A percentile compares a stretch with the other conserved stretches of the same genome.
Conservation (phyloP, 1,140 invertebrate genomes). For the Drosophila kikkawai region DNA sequence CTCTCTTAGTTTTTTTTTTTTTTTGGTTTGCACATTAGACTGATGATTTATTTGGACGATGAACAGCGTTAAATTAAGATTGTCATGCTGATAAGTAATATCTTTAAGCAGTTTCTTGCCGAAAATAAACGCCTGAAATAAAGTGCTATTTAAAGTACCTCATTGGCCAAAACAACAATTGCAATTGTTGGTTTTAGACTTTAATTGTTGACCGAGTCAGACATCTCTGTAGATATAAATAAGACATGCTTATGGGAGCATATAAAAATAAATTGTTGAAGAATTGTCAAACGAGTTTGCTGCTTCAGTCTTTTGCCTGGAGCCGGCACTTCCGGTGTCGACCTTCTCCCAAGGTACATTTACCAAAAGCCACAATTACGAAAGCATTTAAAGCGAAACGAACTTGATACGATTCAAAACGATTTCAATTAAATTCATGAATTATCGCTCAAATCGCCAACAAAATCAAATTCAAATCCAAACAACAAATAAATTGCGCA, state of each 20-base stretch:
- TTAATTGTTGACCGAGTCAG: conserved; percentile 18
- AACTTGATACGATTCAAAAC: conserved; percentile 59
- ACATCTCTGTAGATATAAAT: conserved; percentile 22
- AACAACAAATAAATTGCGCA: conserved; percentile 60
- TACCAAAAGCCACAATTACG: conserved; percentile 60
- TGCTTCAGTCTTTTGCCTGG: conserved; percentile 43
- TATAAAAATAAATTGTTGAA: conserved; percentile 44
- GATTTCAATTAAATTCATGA: conserved; percentile 53
- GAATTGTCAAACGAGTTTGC: conserved; percentile 45
- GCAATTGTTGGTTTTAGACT: conserved; percentile 19
- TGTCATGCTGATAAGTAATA: conserved; percentile 23
- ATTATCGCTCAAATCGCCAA: conserved; percentile 33
- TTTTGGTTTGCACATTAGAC: not conserved
- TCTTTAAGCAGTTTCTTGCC: conserved; percentile 12
- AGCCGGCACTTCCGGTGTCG: conserved; percentile 62
- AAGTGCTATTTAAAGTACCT: conserved; percentile 23
- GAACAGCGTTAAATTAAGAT: conserved; percentile 12
- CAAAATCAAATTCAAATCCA: conserved; percentile 46
- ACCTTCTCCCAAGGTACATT: conserved; percentile 54
- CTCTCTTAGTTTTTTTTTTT: not conserved
- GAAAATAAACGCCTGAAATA: conserved; percentile 23
- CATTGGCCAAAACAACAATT: conserved; percentile 23
- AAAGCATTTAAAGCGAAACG: conserved; percentile 49
- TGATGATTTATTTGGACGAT: conserved; percentile 3
- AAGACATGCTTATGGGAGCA: conserved; percentile 35